These are phyloP conservation scores for Dendrolimus houi DNA, from an alignment of 2,888 invertebrate genomes.

Conservation along the genomic window DNA sequence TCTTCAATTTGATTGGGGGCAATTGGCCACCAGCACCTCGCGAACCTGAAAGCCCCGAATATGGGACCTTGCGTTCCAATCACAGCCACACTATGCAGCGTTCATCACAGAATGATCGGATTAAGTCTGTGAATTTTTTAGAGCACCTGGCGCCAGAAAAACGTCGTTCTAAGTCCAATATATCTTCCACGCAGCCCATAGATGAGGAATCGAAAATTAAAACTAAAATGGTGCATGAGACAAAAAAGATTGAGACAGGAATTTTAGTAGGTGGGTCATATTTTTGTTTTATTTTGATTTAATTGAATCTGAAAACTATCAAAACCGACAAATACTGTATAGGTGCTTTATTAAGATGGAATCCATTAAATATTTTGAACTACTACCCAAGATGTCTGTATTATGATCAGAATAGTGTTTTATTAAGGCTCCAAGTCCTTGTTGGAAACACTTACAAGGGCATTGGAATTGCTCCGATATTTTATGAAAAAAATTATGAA, in stretches of 20 bases:
- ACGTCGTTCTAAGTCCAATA: conserved; percentile 39
- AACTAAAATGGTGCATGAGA: conserved; percentile 61
- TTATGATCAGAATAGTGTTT: no score
- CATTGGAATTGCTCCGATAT: no score
- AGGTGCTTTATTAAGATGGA: no score
- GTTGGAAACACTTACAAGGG: no score
- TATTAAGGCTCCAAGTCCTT: no score
- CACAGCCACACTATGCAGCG: conserved; percentile 55
- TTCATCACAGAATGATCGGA: conserved; percentile 54
- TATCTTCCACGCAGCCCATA: conserved; percentile 16
- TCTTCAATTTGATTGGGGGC: conserved; percentile 63
- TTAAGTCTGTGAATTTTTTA: conserved; percentile 77
- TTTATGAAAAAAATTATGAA: no score
- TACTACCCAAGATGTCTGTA: no score
- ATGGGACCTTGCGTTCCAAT: conserved; percentile 45
- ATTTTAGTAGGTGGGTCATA: conserved; percentile 51
- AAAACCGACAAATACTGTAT: no score
- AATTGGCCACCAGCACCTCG: conserved; percentile 67
- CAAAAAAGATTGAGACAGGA: conserved; percentile 64
- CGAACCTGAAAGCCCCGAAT: conserved; percentile 43
- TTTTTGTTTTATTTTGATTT: no score
- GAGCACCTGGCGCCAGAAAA: conserved; percentile 70
- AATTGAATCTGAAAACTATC: no score
- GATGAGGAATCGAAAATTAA: conserved; percentile 28
- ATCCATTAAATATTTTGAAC: no score